Evolutionary conservation across 2,113 vertebrate genomes (phyloP), one percentile per base, ranked within the genome.

Genomic region (Gymnorhina tibicen): DNA sequence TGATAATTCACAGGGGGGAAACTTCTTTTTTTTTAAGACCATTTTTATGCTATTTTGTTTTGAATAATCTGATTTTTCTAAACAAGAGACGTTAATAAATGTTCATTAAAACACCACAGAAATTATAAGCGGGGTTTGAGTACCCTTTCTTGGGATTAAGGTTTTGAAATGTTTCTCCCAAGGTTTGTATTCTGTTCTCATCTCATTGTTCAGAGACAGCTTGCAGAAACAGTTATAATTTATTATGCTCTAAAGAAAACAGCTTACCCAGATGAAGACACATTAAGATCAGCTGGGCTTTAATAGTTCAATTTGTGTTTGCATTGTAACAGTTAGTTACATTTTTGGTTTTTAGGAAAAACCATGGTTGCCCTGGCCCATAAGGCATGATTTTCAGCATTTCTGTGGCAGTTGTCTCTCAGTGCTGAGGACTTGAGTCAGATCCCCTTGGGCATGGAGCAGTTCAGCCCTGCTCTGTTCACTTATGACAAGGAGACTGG

Each of bases 41-140:
- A 30, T 33, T 46, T 80, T 52, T 30, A 47, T 16, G n/a, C 35
- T 73, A n/a, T 11, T 10, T 28, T 79, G 62, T 33, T 53, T 75
- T 82, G 66, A 91, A 86, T 64, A 63, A 35, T 62, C 23, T 33
- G 46, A 49, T 73, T 76, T 93, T 85, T 82, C 46, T 39, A 82
- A 96, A 72, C 13, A 66, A 75, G 23, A 58, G 18, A 11, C 20
- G 5, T 73, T 60, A 35, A 63, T 63, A 84, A 78, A 64, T 58
- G 8, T 30, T 87, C 73, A 59, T 62, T 46, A 62, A 89, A 91
- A 58, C 49, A 26, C 26, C 32, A 50, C 62, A 69, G 58, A 69
- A 85, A 66, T 58, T 28, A 39, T 16, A 60, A 72, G 42, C 26
- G 66, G 28, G 44, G 28, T 32, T 89, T 75, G 37, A 84, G 24